Percentiles rank a stretch among this genome's conserved stretches.
phyloP scores from a whole-genome alignment of 92 coral and sea anemone genomes.

The Siderastrea radians region DNA sequence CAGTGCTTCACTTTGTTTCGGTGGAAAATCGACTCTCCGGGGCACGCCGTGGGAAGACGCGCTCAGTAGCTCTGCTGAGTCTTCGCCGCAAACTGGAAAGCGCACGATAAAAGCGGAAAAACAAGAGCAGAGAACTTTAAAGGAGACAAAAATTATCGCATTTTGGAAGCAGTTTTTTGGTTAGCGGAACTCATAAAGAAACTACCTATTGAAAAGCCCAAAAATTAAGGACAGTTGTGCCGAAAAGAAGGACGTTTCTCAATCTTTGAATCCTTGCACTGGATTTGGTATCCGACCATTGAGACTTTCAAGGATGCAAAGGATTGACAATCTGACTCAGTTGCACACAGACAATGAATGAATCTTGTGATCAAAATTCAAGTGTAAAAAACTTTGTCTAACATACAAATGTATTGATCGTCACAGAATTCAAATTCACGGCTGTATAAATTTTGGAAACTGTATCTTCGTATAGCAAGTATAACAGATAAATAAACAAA shows the following conservation, averaged over 20 bases:
- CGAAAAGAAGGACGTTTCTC: no score
- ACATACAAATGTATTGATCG: no score
- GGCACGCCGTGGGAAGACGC: slow-evolving; percentile 51
- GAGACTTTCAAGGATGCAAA: not conserved
- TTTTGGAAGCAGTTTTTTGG: slow-evolving; percentile 43
- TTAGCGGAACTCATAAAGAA: not conserved
- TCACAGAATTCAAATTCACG: no score
- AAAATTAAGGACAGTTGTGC: no score
- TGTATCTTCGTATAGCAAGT: no score
- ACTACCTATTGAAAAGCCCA: not conserved
- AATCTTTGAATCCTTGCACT: no score
- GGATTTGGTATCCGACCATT: no score
- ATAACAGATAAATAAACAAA: no score
- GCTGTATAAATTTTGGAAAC: no score
- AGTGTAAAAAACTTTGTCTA: not conserved
- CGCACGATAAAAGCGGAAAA: slow-evolving; percentile 1
- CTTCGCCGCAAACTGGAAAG: not conserved
- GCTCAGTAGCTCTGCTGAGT: not conserved
- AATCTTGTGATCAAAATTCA: not conserved
- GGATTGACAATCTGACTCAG: not conserved
- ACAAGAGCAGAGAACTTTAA: slow-evolving; percentile 4
- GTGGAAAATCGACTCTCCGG: slow-evolving; percentile 20
- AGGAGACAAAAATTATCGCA: slow-evolving; percentile 2
- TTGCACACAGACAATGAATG: not conserved
- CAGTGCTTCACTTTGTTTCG: slow-evolving; percentile 2